Evolutionary conservation across 2,113 vertebrate species (phyloP).

Genomic region (Typhlomys cinereus): DNA sequence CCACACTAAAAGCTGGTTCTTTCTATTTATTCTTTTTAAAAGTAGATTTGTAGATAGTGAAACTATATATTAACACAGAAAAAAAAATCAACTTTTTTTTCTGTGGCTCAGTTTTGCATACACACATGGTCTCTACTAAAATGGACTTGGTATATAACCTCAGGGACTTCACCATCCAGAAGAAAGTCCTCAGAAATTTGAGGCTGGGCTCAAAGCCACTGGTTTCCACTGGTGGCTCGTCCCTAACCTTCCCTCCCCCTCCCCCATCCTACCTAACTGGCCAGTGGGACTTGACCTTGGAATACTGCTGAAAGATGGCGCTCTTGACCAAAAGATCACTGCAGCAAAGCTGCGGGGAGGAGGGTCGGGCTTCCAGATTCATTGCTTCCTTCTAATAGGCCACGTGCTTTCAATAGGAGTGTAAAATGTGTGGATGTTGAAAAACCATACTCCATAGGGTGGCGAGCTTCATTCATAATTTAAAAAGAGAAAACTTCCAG

Average conservation of each 20-base stretch:
- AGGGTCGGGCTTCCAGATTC: no score
- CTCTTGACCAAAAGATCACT: conserved; percentile 48
- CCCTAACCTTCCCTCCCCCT: no score
- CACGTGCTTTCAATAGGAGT: not conserved
- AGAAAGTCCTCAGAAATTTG: no score
- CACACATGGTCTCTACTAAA: no score
- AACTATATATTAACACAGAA: not conserved
- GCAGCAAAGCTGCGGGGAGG: rapidly evolving
- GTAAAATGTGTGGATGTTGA: not conserved
- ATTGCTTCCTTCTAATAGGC: not conserved
- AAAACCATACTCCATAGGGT: not conserved
- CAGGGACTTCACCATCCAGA: not conserved
- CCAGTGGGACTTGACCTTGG: no score
- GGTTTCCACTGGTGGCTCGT: rapidly evolving
- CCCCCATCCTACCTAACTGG: no score
- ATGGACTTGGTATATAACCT: rapidly evolving
- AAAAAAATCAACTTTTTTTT: not conserved
- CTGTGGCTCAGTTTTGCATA: not conserved
- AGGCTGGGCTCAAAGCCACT: no score
- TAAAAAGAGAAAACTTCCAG: not conserved
- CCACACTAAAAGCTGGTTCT: not conserved
- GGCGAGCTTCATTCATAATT: not conserved
- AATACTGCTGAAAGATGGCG: conserved; percentile 50
- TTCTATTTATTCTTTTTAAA: not conserved
- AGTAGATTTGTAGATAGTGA: not conserved